phyloP scores from a whole-genome alignment of 2,113 vertebrate genomes.

The Cygnus atratus region DNA sequence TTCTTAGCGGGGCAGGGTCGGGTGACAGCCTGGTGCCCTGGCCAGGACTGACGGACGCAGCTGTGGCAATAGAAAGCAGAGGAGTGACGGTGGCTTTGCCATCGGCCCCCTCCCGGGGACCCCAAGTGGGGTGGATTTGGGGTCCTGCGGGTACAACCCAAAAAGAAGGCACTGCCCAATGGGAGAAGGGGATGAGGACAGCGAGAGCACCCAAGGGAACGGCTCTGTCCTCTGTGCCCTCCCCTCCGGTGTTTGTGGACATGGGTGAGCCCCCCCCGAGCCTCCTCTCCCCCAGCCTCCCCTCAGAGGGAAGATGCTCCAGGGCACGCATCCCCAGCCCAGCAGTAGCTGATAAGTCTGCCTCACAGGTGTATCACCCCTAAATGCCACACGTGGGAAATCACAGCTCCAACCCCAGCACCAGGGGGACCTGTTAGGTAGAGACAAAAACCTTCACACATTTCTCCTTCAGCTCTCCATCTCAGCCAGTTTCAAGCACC shows the following conservation, averaged over 20 bases:
- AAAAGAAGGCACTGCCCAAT: too few species aligned
- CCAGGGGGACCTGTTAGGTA: neutral
- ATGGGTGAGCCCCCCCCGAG: too few species aligned
- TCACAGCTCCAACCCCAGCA: neutral
- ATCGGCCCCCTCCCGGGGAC: too few species aligned
- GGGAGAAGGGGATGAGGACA: too few species aligned
- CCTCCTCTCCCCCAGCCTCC: too few species aligned
- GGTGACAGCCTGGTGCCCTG: neutral
- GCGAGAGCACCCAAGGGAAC: too few species aligned
- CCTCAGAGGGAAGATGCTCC: too few species aligned
- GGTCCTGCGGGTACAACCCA: too few species aligned
- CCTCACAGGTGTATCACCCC: neutral
- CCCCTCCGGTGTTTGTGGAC: too few species aligned
- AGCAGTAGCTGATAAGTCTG: neutral
- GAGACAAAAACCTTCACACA: neutral
- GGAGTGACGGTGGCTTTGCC: too few species aligned
- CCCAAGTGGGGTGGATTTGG: too few species aligned
- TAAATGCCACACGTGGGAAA: neutral
- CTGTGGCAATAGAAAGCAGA: neutral
- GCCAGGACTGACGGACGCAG: conserved; percentile 7
- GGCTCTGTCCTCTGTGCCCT: too few species aligned
- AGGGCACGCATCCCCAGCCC: neutral
- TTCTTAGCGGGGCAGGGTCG: neutral
- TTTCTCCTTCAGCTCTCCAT: neutral
- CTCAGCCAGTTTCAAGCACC: neutral